phyloP scores from a whole-genome alignment of 2,797 vertebrate genomes.

The Cheirogaleus major region DNA sequence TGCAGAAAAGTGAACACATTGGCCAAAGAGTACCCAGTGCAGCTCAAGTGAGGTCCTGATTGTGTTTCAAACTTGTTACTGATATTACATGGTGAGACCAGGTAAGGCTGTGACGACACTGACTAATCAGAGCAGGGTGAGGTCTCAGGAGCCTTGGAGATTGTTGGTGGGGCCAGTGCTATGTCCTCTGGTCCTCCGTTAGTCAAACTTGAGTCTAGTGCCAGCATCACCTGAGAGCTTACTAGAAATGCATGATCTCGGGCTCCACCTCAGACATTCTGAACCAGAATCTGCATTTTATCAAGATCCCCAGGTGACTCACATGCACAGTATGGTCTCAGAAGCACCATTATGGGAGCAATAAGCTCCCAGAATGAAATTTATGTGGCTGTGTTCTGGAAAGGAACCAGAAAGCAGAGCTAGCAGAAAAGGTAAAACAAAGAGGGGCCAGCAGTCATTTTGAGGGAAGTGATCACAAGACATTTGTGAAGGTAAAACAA shows the following conservation, averaged over 20 bases:
- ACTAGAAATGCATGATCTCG: not conserved
- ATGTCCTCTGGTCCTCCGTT: not conserved
- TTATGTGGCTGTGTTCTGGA: not conserved
- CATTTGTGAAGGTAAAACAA: not conserved
- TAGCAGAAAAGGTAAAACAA: no score
- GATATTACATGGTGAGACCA: not conserved
- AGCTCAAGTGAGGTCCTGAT: not conserved
- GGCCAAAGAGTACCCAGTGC: not conserved
- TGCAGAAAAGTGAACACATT: not conserved
- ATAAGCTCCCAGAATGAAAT: not conserved
- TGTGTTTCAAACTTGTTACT: not conserved
- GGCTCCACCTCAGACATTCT: not conserved
- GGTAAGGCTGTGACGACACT: not conserved
- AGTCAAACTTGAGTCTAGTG: not conserved
- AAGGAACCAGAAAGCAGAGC: not conserved
- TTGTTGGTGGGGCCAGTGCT: accelerated
- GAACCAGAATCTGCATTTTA: not conserved
- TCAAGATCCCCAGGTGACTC: not conserved
- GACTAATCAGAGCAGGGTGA: not conserved
- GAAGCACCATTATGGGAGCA: not conserved
- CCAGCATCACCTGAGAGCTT: not conserved
- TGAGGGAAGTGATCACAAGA: not conserved
- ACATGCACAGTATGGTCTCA: not conserved
- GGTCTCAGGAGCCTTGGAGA: not conserved
- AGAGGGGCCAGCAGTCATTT: not conserved